Evolutionary conservation across 2,888 invertebrate species (phyloP), one percentile per base, ranked within the genome.

Genomic region (Drosophila histrio): DNA sequence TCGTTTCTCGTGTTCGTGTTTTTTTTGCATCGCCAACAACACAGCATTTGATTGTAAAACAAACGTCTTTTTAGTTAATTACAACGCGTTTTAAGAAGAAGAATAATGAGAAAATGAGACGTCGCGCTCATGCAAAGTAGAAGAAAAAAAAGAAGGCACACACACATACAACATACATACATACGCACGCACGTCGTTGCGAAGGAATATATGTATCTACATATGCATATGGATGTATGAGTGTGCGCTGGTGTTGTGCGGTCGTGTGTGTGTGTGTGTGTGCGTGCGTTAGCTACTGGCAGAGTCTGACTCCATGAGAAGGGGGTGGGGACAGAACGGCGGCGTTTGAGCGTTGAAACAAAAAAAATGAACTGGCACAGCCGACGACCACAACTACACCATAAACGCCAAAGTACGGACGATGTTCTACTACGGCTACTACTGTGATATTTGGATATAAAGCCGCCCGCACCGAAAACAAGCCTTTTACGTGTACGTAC

Each of bases 101-200:
- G 22, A 58, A 64, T 30, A 43, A 54, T 58, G 58, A 44, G 46
- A 59, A 77, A 76, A 62, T 71, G 56, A 73, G 57, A 77, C 73
- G 77, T 67, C 67, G 74, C 72, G 58, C 53, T 74, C 61, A 77
- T 65, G 64, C 70, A 62, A 77, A 77, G 78, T 75, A 76, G 73
- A 57, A 61, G 74, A 86, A 87, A 82, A 72, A 78, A 82, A 72
- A 78, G 70, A 77, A 79, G 87, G 79, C 85, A 78, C 79, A 81
- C 75, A 79, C 72, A 69, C 73, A 75, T 46, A 72, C 63, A 53
- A 59, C 56, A 61, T 53, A 73, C 83, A 79, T 67, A 81, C 79
- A 72, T 72, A 80, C 77, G 71, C 80, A 76, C 79, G 67, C 77
- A 78, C 72, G 78, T 77, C 79, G 85, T 67, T 77, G 66, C 72